These are phyloP conservation scores for Anguilla japonica DNA, from an alignment of 2,113 vertebrate species.

Conservation along the genomic window DNA sequence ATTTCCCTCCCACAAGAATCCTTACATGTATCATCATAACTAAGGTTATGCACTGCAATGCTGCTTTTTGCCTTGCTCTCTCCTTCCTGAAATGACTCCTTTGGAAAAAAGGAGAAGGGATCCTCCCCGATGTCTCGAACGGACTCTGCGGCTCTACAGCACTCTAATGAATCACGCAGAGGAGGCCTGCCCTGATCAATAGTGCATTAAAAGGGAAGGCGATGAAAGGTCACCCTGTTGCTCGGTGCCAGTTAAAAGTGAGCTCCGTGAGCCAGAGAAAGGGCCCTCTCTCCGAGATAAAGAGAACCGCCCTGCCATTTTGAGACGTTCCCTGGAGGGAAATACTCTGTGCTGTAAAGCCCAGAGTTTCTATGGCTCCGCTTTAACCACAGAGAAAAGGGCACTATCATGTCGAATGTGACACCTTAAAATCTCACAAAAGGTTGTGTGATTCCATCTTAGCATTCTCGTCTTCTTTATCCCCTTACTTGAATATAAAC, in stretches of 20 bases:
- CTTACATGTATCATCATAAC: background rate
- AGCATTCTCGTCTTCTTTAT: background rate
- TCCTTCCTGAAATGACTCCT: background rate
- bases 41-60: background rate
- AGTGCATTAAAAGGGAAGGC: constrained; percentile 2
- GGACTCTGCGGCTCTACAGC: background rate
- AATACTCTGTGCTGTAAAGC: background rate
- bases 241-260: background rate
- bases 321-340: background rate
- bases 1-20: background rate
- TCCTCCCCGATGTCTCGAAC: background rate
- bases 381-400: background rate
- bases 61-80: too few species aligned
- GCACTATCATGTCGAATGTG: background rate
- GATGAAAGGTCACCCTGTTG: background rate
- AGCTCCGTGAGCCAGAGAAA: background rate
- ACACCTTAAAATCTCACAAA: background rate
- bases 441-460: too few species aligned
- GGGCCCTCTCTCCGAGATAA: background rate
- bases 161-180: background rate
- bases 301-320: background rate
- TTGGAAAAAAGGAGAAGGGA: background rate
- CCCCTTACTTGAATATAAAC: background rate
- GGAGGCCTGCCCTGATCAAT: background rate
- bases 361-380: background rate